A percentile compares a stretch with the other conserved stretches of the same genome.
Evolutionary conservation across 2,888 invertebrate genomes (phyloP).

Genomic region (Maniola hyperantus): DNA sequence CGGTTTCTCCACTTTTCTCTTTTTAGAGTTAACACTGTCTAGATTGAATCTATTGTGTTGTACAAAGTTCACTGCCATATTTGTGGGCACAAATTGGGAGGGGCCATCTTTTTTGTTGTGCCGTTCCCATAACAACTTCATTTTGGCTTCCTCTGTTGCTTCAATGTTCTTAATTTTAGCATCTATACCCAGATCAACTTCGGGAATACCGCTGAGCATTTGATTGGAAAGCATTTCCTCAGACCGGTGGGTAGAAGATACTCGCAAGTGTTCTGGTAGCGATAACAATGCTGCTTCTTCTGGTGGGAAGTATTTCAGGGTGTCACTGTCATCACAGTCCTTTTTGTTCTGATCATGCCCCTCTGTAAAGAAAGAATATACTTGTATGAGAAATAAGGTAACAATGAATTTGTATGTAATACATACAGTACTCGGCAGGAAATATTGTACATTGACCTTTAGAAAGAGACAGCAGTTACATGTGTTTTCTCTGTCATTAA

Average conservation of each 20-base stretch:
- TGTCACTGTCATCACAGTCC: constrained; percentile 68
- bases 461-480: too few species aligned
- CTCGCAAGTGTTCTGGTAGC: constrained; percentile 93
- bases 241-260: constrained; percentile 92
- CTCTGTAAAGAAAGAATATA: constrained; percentile 55
- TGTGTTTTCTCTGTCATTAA: too few species aligned
- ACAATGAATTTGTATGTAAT: too few species aligned
- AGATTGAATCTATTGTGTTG: constrained; percentile 98
- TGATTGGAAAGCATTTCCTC: constrained; percentile 99
- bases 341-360: constrained; percentile 67
- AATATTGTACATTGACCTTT: too few species aligned
- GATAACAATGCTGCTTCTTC: constrained; percentile 95
- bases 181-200: constrained; percentile 99
- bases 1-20: constrained; percentile 82
- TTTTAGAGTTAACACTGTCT: constrained; percentile 86
- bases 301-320: constrained; percentile 88
- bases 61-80: constrained; percentile 99
- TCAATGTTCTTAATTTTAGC: constrained; percentile 99
- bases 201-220: constrained; percentile 99
- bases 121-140: constrained; percentile 93
- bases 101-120: constrained; percentile 96
- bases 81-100: constrained; percentile 97
- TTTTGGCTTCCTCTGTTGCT: constrained; percentile 99
- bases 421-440: too few species aligned
- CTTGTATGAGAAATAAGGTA: too few species aligned